Evolutionary conservation across 2,888 invertebrate genomes (phyloP), one percentile per base, ranked within the genome.

Genomic region (Clistopyga incitator): DNA sequence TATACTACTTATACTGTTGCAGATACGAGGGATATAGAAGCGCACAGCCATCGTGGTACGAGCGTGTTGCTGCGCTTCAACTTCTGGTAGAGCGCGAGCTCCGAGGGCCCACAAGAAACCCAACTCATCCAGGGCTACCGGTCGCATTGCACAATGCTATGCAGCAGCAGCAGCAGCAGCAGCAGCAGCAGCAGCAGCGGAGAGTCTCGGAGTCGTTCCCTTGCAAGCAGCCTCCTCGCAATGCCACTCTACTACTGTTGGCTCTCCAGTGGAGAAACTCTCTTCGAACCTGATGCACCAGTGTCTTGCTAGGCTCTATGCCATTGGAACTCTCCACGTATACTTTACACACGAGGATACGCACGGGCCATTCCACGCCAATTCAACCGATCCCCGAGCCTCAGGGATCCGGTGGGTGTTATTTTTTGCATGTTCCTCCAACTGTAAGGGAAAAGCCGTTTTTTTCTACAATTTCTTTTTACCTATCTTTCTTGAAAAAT

Each of bases 111-210:
- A 86, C 90, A 90, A 90, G 89, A 90, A 90, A 90, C 81, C 83
- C 85, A 85, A 86, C 85, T 84, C 80, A 83, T 87, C 85, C 86
- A 77, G 84, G 86, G 87, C 85, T 86, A 87, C 82, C 86, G 86
- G 87, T 77, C 85, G 85, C 86, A 83, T 86, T 82, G 86, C 88
- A 87, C 89, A 89, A 90, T 89, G 86, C 88, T 86, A 87, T 85
- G 86, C 82, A 86, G 85, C 81, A 71, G 25, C 29, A 61, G 75
- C 59, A 75, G 74, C 67, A 61, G 25, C 29, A 61, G 75, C 59
- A 75, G 74, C 67, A 61, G 50, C 34, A 18, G 50, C 29, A 47
- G 38, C 56, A 38, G n/a, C 67, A 18, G n/a, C 20, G 34, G 52
- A 74, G 65, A 47, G 25, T 54, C 61, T 29, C 65, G 54, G 29